Evolutionary conservation across 1,140 invertebrate species (phyloP), one percentile per base, ranked within the genome.

Genomic region (Drosophila tristis): DNA sequence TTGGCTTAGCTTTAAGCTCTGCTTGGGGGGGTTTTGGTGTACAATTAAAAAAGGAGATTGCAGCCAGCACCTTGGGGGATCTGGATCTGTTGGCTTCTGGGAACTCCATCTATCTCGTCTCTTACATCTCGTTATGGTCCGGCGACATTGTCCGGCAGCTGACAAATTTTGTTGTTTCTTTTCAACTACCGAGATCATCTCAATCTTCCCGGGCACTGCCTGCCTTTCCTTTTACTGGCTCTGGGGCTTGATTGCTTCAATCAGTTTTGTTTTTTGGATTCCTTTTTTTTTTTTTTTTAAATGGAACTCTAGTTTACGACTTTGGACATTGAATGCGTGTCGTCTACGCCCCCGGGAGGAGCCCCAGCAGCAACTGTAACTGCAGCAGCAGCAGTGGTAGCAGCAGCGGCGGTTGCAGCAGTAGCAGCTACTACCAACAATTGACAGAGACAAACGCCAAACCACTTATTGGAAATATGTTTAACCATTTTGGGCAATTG

Each of bases 381-480:
- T 25, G 26, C 39, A 56, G 54, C 59, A 13, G 61, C 53, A 48
- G 58, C 25, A 31, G 29, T 9, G 7, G 26, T 16, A 29, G 48
- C 11, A 6, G n/a, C 15, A 55, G 25, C 23, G 44, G 53, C 56
- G 35, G 31, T 54, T 50, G 31, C 29, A 59, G 50, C 64, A 11
- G 54, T 4, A n/a, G 61, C 53, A 48, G 58, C 31, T 44, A 25
- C 53, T 48, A 35, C 71, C 53, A 26, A 70, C 59, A 71, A 73
- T 35, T 58, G 80, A 76, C 76, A 80, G 72, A 75, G 76, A 76
- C 82, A 85, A 87, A 81, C 82, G 80, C 74, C 80, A 81, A 85
- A 87, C 81, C 78, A 81, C 78, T 85, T 87, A 85, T 85, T 87
- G 82, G 62, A 87, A 85, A 85, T 87, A 85, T 85, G 81, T 81